phyloP scores from a whole-genome alignment of 2,797 vertebrate species.

The Sebastes aleutianus region DNA sequence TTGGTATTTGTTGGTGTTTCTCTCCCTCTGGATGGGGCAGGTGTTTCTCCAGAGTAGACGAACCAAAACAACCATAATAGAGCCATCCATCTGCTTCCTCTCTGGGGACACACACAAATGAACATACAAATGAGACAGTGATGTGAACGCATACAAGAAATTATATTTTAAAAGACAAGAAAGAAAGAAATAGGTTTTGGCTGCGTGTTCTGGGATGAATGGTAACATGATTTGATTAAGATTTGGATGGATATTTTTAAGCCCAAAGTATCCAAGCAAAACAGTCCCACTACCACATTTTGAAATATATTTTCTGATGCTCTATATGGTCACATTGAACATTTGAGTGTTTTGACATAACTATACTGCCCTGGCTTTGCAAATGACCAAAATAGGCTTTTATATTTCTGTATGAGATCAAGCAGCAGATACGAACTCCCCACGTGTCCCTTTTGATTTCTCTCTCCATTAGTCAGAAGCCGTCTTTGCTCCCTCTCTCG shows the following conservation, averaged over 20 bases:
- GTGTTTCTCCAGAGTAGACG: constrained; percentile 85
- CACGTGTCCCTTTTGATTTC: constrained; percentile 29
- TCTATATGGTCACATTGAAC: background rate
- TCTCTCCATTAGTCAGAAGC: constrained; percentile 60
- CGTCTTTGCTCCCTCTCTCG: constrained; percentile 24
- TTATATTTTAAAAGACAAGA: background rate
- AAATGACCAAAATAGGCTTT: constrained; percentile 7
- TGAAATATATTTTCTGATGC: background rate
- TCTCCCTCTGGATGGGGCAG: constrained; percentile 85
- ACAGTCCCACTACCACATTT: background rate
- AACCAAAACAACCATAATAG: constrained; percentile 76
- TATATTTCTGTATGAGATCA: constrained; percentile 11
- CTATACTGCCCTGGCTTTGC: background rate
- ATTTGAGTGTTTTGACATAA: background rate
- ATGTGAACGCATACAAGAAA: background rate
- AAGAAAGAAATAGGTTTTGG: background rate
- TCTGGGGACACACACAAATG: constrained; percentile 74
- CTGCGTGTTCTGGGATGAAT: background rate
- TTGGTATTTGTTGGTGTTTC: constrained; percentile 21
- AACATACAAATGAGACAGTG: background rate
- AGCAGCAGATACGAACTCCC: constrained; percentile 7
- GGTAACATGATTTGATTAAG: background rate
- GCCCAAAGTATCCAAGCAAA: background rate
- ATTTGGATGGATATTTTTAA: background rate
- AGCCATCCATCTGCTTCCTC: constrained; percentile 88